Evolutionary conservation across 2,797 vertebrate genomes (phyloP).

Genomic region (Crocidura indochinensis): DNA sequence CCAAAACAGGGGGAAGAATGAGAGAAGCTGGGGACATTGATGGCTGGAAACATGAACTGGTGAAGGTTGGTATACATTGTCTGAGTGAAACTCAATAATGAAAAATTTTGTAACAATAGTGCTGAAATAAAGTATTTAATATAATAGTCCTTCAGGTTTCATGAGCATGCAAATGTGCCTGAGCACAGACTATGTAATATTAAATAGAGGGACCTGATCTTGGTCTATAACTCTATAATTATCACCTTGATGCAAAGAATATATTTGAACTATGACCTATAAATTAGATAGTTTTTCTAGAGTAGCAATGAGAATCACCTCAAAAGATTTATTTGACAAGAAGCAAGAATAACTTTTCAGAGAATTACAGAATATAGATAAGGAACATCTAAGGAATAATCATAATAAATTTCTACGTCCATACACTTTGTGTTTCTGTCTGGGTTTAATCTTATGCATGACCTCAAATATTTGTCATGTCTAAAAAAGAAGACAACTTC

Average conservation of each 20-base stretch:
- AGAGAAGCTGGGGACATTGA: too few relatives aligned
- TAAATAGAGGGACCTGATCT: not conserved
- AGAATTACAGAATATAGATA: not conserved
- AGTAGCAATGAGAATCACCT: not conserved
- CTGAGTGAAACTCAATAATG: too few relatives aligned
- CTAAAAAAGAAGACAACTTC: not conserved
- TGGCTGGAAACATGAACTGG: too few relatives aligned
- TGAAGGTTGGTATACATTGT: too few relatives aligned
- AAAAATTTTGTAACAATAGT: too few relatives aligned
- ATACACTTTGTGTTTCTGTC: not conserved
- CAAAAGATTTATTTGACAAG: not conserved
- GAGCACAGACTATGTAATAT: fast-evolving
- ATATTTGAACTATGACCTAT: not conserved
- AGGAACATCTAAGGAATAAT: not conserved
- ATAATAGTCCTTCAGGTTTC: not conserved
- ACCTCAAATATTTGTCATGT: not conserved
- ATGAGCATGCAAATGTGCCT: not conserved
- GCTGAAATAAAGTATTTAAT: too few relatives aligned
- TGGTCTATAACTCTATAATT: not conserved
- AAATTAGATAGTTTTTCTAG: not conserved
- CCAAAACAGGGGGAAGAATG: too few relatives aligned
- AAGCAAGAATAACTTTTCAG: not conserved
- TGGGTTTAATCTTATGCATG: not conserved
- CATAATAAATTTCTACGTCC: not conserved
- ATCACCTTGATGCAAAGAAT: not conserved